Evolutionary conservation across 2,113 vertebrate species (phyloP), one percentile per base, ranked within the genome.

Genomic region (Lanius collurio): DNA sequence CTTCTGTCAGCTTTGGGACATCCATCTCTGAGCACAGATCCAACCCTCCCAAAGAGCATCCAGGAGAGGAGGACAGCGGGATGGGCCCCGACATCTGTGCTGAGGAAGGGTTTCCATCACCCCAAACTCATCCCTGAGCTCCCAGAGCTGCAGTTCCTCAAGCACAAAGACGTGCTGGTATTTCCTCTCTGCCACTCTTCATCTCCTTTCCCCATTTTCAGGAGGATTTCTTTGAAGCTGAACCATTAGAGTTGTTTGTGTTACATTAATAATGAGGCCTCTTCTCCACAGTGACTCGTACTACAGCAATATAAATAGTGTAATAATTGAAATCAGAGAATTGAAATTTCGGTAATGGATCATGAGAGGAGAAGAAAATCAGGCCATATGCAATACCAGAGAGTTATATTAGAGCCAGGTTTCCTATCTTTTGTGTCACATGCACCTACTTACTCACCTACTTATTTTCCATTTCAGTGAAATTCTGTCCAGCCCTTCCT

Each of bases 311-410:
- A 95, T 80, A 86, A 96, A 92, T 27, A 82, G 76, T 13, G 73
- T 33, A 91, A 93, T 96, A 96, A 97, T 79, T 94, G 95, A 93
- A 96, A 96, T 97, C 92, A 95, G 93, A 90, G 85, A 94, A 96
- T 75, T 78, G 44, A 90, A 47, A 94, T 88, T 67, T 86, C 1
- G 1, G 35, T 64, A 57, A 94, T 1, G 42, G 64, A 85, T 73
- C 82, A 64, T 5, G 80, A 95, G 92, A 94, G 70, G 59, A 78
- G 82, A 73, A 76, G 90, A 85, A 90, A 95, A 95, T 88, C 78
- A 95, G 92, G 75, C 92, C 92, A 90, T 96, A 83, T 89, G 79
- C 83, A 90, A n/a, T 7, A 92, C 41, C 80, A 93, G 83, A 26
- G 60, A 74, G 56, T 74, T 93, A 46, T 70, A 96, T 93, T 90